Evolutionary conservation across 2,888 invertebrate species (phyloP), one percentile per base, ranked within the genome.

Genomic region (Anorthoa munda): DNA sequence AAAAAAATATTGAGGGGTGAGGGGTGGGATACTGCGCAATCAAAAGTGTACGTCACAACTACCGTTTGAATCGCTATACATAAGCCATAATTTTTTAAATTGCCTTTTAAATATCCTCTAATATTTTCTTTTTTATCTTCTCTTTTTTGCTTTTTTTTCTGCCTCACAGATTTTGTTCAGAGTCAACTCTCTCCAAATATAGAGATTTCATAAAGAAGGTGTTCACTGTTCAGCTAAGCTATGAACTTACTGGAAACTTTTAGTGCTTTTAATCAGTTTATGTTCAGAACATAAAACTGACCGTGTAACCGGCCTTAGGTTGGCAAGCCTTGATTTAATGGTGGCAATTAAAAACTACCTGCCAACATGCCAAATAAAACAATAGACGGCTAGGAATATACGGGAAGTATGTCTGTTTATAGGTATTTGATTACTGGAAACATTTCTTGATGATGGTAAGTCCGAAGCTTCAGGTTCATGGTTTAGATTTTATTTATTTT

Each of bases 341-440:
- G 56, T 4, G 2, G 81, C 21, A 75, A 77, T 77, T 81, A 77
- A 80, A 80, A 61, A 75, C 66, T 81, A 63, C 76, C 56, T 69
- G 58, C 45, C 45, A 53, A 17, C 46, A 64, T 59, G 39, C 23
- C 51, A 39, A 56, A 81, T 21, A 46, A 74, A 81, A 76, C 80
- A 77, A 81, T 66, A 48, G 31, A 46, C 21, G 21, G 26, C 56
- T 50, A 58, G 53, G 63, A 76, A 63, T 75, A 9, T 46, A 56
- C 17, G 39, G 76, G 48, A 78, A 63, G 45, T n/a, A 17, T 23
- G 51, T 58, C n/a, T 59, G 13, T 75, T 69, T 45, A 39, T 45
- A 15, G 17, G 18, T 56, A 0, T 51, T 51, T 72, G 11, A 53
- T 46, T 31, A 48, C 56, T 70, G 55, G 5, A 7, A 58, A 77